Base-by-base conservation (phyloP, 2,113 vertebrate genomes). In the Notiomystis cincta region DNA sequence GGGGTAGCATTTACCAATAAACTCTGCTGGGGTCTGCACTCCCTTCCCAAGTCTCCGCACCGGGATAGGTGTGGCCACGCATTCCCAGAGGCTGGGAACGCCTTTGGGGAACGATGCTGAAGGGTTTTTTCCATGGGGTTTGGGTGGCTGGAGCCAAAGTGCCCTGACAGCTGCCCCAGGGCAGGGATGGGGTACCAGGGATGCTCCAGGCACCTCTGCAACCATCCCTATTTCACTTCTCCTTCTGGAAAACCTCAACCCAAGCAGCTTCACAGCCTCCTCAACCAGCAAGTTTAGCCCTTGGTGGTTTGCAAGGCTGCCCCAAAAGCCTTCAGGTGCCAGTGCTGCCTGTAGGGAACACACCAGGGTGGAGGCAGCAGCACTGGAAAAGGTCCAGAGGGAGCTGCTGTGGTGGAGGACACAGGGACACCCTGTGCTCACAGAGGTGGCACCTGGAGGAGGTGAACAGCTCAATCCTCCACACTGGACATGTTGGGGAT, bases 1-100 rank as follows among this genome's bases (percentile, higher is more conserved):
- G 92, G 25, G 65, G 80, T 88, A 89, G 92, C 57, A 31, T 94
- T 96, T 75, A 78, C 87, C 80, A 86, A 82, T 82, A 91, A 85
- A 95, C 79, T 75, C 97, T 90, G 71, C 64, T 57, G 85, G 86
- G 84, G 72, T 94, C 84, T 7, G 2, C 37, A 15, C 87, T 73
- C 85, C 65, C 53, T 91, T 62, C 77, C 45, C 12, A 2, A 38
- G 54, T 28, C 27, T 66, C 83, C 53, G 50, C 28, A 4, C 67
- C 0, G 11, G 84, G 64, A 72, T 61, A 79, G 89, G 64, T 58
- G 87, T 40, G 80, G 83, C 42, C 25, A 4, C 0, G 1, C 8
- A 1, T 19, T 62, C 56, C 61, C 17, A 48, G 66, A 47, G 67
- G 22, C 15, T n/a, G 53, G 21, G 9, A 21, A 15, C 23, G 47